Base-by-base conservation (phyloP, 2,888 invertebrate genomes). In the Hirtodrosophila histrioides region DNA sequence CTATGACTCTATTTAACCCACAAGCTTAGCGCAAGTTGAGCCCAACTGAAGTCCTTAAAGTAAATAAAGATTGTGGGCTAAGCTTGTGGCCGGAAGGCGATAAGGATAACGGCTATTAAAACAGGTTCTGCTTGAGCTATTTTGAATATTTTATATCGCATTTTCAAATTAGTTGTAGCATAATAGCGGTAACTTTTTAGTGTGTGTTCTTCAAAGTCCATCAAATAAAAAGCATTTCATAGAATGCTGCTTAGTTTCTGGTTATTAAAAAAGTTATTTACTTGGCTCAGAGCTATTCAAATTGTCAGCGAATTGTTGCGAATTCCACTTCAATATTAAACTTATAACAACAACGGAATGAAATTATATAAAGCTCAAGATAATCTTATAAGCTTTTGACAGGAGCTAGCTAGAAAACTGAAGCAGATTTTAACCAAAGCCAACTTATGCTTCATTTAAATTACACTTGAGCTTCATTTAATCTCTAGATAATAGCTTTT, bases 1-100 rank as follows among this genome's bases (percentile, higher is more conserved):
- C 39, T 37, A 69, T 67, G 70, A 44, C 82, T 78, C 75, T 50
- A 78, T 81, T 81, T 69, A 57, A 57, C 37, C 51, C 58, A 54
- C 41, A 51, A 60, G 66, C 49, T 45, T 36, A 36, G 17, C 37
- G 48, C 8, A 61, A 57, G 55, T 41, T 61, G 43, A 12, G 27
- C 27, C 6, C 27, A 31, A 31, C 31, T 31, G 3, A 31, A 31
- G 31, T 31, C 31, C 31, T 31, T 36, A 48, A 63, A 43, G 43
- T 58, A 48, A 53, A 48, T 44, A 29, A 29, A 44, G 33, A 9
- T 11, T 46, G 46, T 53, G 50, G 17, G 17, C 54, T 33, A 33
- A 69, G 54, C 49, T 67, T 39, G 55, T 60, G 60, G 40, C 56
- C 39, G 31, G 7, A 35, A 27, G 4, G 27, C 6, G 4, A 6